Evolutionary conservation across 2,797 vertebrate genomes (phyloP).

Genomic region (Helostoma temminkii): DNA sequence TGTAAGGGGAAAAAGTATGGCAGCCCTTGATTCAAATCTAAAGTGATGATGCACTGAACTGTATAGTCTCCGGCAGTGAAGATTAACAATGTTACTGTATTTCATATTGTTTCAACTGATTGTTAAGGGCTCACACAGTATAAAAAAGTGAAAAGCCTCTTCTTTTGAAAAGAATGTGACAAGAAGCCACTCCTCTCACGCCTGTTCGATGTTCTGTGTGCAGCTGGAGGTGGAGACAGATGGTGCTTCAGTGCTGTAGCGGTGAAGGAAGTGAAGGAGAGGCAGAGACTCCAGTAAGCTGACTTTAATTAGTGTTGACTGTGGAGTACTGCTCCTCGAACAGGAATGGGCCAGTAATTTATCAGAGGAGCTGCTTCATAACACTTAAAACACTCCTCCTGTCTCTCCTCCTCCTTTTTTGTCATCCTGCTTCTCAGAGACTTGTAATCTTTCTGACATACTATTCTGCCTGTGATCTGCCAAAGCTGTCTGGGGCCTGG

Average conservation of each 20-base stretch:
- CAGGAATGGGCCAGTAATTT: slow-evolving; percentile 19
- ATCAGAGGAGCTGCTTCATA: slow-evolving; percentile 21
- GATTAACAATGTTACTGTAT: neutral
- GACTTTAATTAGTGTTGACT: slow-evolving; percentile 67
- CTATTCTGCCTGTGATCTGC: slow-evolving; percentile 25
- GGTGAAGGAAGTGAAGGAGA: slow-evolving; percentile 24
- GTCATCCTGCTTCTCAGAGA: slow-evolving; percentile 2
- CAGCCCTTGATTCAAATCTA: neutral
- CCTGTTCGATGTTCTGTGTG: neutral
- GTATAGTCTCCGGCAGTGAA: neutral
- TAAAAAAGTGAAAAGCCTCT: neutral
- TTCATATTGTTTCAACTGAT: neutral
- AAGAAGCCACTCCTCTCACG: slow-evolving; percentile 2
- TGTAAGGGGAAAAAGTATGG: neutral
- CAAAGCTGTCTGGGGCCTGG: slow-evolving; percentile 19
- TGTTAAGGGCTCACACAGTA: neutral
- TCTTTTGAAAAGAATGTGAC: neutral
- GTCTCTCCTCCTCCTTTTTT: neutral
- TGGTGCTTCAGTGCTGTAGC: slow-evolving; percentile 44
- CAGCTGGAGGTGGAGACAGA: slow-evolving; percentile 53
- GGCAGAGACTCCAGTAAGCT: slow-evolving; percentile 23
- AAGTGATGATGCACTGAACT: neutral
- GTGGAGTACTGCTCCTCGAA: slow-evolving; percentile 29
- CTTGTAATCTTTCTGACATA: slow-evolving; percentile 24
- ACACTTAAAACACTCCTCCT: slow-evolving; percentile 6